Evolutionary conservation across 1,140 invertebrate species (phyloP), one percentile per base, ranked within the genome.

Genomic region (Nephila pilipes): DNA sequence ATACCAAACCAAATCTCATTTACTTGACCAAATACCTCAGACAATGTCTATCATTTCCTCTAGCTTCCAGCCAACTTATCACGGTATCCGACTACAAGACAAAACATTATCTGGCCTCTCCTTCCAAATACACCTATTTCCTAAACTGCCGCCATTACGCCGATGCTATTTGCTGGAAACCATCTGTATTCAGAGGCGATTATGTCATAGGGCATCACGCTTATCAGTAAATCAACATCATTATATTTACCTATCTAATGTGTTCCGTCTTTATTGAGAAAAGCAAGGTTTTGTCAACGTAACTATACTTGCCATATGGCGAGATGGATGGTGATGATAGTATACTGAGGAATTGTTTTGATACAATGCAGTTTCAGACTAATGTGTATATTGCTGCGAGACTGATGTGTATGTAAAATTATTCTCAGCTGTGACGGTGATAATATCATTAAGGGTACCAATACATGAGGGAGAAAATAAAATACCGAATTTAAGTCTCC

Each of bases 161-260:
- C 8, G 38, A 14, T 83, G n/a, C 54, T 54, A 55, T 55, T 54
- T 29, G 10, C n/a, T 55, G 12, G 46, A 75, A 75, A 83, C 54
- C 46, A 83, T 83, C 80, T 83, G 38, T 55, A 46, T 83, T 55
- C 46, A 54, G 2, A 55, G 8, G 29, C 12, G 80, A 55, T 83
- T 55, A 83, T 83, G 38, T 83, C 46, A 83, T 14, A 54, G 38
- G 80, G 46, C 4, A n/a, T 20, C 8, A 16, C 25, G 12, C 46
- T 46, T 81, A 54, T 55, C 54, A 54, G 22, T 38, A 54, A 83
- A 83, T 83, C 80, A 83, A 83, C 80, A 55, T 83, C 80, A 46
- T 32, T 22, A 46, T 83, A 25, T 83, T 83, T 83, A 83, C 54
- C 80, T n/a, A 12, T 55, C 22, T 55, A 83, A 83, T 54, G 80